Percentiles rank a stretch among this genome's conserved stretches.
These are phyloP conservation scores for Hylyphantes graminicola DNA, from an alignment of 1,140 invertebrate species.

Conservation along the genomic window DNA sequence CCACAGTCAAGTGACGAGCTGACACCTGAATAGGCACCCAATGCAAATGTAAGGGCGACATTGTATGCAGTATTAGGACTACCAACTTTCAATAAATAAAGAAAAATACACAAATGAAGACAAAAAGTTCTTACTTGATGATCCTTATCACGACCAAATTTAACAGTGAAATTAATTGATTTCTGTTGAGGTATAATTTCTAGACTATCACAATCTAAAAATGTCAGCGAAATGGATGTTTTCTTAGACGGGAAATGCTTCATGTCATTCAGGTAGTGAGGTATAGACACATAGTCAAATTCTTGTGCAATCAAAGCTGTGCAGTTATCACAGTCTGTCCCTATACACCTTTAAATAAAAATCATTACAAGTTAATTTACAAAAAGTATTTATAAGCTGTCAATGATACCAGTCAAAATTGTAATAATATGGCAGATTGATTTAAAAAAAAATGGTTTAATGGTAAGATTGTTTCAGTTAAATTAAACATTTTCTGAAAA, in stretches of 20 bases:
- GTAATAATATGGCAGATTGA: too few relatives aligned
- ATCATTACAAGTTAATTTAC: background rate
- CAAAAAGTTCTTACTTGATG: constrained; percentile 1
- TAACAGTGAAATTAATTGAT: background rate
- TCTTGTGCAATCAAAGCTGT: constrained; percentile 39
- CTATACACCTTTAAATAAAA: constrained; percentile 2
- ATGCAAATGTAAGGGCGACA: too few relatives aligned
- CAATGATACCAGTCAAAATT: background rate
- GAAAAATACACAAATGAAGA: too few relatives aligned
- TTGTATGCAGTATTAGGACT: too few relatives aligned
- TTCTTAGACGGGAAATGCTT: background rate
- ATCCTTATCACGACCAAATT: constrained; percentile 4
- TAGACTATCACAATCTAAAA: background rate
- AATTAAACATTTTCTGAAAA: too few relatives aligned
- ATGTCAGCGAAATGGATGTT: constrained; percentile 12
- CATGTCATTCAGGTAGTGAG: constrained; percentile 5
- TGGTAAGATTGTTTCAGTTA: too few relatives aligned
- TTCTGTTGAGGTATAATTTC: background rate
- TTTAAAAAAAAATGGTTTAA: background rate
- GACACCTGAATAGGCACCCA: too few relatives aligned
- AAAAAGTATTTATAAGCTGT: background rate
- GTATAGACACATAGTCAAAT: constrained; percentile 38
- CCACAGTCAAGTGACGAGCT: too few relatives aligned
- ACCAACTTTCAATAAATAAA: too few relatives aligned
- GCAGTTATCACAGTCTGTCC: background rate